Conservation (phyloP, 2,797 vertebrate species). For the Halcyon chelicuti region DNA sequence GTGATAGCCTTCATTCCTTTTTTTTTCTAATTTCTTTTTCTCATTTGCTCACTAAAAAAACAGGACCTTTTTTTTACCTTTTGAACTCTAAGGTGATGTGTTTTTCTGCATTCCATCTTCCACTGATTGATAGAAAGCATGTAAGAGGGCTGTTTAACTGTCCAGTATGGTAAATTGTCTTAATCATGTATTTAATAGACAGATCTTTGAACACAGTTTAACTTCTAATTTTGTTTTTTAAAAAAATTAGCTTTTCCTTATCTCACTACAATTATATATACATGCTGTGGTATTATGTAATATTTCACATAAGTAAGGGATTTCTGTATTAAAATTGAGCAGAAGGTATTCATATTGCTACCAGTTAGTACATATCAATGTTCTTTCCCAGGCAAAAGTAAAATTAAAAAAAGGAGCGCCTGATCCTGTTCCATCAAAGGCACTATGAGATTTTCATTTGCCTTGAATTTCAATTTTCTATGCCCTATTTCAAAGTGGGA, state of each 20-base stretch:
- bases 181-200: not conserved
- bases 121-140: not conserved
- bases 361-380: not conserved
- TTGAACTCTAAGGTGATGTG: not conserved
- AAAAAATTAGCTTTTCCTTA: not conserved
- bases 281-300: not conserved
- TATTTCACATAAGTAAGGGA: not conserved
- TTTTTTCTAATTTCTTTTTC: not conserved
- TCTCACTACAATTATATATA: not conserved
- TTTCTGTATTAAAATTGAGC: not conserved
- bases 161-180: slow-evolving; percentile 5
- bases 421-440: not conserved
- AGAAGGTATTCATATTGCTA: not conserved
- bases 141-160: not conserved
- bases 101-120: not conserved
- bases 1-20: not conserved
- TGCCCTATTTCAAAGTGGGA: not conserved
- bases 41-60: not conserved
- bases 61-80: not conserved
- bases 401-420: not conserved
- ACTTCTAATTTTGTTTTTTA: not conserved
- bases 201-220: not conserved
- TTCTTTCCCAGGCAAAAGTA: not conserved
- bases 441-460: not conserved
- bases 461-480: not conserved